Percentiles rank a stretch among this genome's conserved stretches.
Evolutionary conservation across 2,888 invertebrate genomes (phyloP).

Genomic region (Drosophila diplacantha): DNA sequence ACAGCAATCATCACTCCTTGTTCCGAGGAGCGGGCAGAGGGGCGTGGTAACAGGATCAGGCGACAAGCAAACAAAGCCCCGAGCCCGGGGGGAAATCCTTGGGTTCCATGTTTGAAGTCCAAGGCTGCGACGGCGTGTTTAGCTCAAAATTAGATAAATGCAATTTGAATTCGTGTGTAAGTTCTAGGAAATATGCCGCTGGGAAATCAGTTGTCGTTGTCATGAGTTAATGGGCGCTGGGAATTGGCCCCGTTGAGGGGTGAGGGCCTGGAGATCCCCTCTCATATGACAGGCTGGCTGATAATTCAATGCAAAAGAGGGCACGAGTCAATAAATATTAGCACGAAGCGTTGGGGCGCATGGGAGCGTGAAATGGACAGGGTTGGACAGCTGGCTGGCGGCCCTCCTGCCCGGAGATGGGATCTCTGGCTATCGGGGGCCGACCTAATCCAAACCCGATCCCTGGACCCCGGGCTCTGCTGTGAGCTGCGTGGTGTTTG

Average conservation of each 20-base stretch:
- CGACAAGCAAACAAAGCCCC: conserved; percentile 17
- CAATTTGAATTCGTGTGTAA: conserved; percentile 61
- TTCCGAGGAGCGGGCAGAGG: neutral
- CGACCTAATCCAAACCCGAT: neutral
- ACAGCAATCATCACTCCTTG: conserved; percentile 15
- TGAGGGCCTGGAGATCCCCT: neutral
- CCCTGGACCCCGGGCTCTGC: neutral
- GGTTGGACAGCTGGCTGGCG: conserved; percentile 6
- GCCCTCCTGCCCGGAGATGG: conserved; percentile 16
- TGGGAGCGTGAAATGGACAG: conserved; percentile 35
- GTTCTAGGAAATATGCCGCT: conserved; percentile 56
- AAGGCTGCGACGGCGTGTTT: conserved; percentile 45
- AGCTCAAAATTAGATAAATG: conserved; percentile 64
- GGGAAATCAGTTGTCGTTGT: conserved; percentile 65
- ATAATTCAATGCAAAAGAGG: conserved; percentile 44
- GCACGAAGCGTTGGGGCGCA: conserved; percentile 39
- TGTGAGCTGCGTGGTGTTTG: conserved; percentile 24
- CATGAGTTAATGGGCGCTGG: conserved; percentile 63
- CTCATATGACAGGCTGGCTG: conserved; percentile 22
- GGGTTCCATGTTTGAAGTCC: conserved; percentile 23
- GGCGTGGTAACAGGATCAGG: conserved; percentile 1
- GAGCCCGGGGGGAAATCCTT: conserved; percentile 22
- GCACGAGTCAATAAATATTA: conserved; percentile 47
- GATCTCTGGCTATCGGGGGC: conserved; percentile 12
- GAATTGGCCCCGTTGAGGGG: conserved; percentile 38